Evolutionary conservation across 2,113 vertebrate species (phyloP).

Genomic region (Macheiramphus alcinus): DNA sequence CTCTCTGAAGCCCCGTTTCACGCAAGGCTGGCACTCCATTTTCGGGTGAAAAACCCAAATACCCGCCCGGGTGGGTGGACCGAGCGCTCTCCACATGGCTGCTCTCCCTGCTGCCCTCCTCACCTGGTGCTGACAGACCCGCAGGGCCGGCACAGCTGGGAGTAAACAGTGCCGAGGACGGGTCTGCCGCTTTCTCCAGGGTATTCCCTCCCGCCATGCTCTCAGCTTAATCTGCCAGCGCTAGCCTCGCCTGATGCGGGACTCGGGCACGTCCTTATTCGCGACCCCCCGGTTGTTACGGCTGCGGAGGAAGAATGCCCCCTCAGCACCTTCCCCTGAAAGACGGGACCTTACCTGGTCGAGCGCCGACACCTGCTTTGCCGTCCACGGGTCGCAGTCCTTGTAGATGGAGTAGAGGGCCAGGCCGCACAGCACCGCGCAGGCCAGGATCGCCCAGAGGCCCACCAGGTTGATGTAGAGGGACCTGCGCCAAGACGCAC

Average conservation of each 20-base stretch:
- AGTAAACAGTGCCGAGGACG: neutral
- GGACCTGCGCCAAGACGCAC: conserved; percentile 70
- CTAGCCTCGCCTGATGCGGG: neutral
- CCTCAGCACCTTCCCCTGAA: neutral
- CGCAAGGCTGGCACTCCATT: neutral
- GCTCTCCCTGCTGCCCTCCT: neutral
- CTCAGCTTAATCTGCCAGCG: neutral
- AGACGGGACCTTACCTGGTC: conserved; percentile 81
- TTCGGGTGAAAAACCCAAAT: neutral
- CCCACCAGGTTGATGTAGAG: conserved; percentile 90
- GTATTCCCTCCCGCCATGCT: neutral
- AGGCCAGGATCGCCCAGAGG: conserved; percentile 83
- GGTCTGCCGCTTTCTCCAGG: neutral
- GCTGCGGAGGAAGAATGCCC: neutral
- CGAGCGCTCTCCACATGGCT: fast-evolving
- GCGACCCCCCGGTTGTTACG: neutral
- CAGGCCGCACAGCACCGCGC: conserved; percentile 82
- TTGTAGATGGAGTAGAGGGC: conserved; percentile 89
- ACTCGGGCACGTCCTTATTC: neutral
- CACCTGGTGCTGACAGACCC: neutral
- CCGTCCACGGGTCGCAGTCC: conserved; percentile 87
- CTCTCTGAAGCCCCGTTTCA: neutral
- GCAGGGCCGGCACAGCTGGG: neutral
- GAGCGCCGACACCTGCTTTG: conserved; percentile 77
- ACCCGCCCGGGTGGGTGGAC: neutral